Conservation (phyloP, 2,888 invertebrate genomes). For the Calameuta filiformis region DNA sequence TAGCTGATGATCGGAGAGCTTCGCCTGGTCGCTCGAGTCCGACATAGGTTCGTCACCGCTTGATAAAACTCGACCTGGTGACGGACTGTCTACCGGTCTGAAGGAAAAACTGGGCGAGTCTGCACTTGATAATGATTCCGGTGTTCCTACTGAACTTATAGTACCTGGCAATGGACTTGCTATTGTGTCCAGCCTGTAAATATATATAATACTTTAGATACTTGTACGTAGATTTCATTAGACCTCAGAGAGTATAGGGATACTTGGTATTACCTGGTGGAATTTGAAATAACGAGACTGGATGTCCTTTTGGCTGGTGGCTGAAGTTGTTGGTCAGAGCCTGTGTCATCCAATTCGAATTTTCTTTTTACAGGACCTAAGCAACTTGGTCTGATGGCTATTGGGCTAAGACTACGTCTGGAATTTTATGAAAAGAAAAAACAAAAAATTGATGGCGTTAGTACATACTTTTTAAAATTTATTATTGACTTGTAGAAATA, state of each 20-base stretch:
- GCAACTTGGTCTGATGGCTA: constrained; percentile 76
- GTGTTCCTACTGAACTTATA: constrained; percentile 71
- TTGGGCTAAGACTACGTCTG: constrained; percentile 87
- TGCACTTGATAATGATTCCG: constrained; percentile 72
- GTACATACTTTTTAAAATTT: not conserved
- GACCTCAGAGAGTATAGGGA: not conserved
- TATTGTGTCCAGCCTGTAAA: constrained; percentile 52
- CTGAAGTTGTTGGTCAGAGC: constrained; percentile 55
- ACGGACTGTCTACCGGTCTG: constrained; percentile 70
- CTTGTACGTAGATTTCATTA: not conserved
- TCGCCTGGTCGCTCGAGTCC: constrained; percentile 48
- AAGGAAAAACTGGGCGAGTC: constrained; percentile 72
- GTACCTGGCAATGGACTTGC: constrained; percentile 69
- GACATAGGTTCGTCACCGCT: constrained; percentile 63
- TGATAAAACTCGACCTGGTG: constrained; percentile 64
- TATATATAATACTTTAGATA: not conserved
- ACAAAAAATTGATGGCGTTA: constrained; percentile 17
- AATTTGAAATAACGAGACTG: constrained; percentile 59
- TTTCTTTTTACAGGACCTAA: constrained; percentile 72
- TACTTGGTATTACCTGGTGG: constrained; percentile 50
- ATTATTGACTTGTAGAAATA: not conserved
- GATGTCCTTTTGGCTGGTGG: constrained; percentile 63
- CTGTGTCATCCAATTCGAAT: constrained; percentile 71
- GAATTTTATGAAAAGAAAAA: not conserved
- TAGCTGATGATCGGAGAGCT: constrained; percentile 39